These are phyloP conservation scores for Epicauta chinensis DNA, from an alignment of 1,140 invertebrate genomes.

Conservation along the genomic window DNA sequence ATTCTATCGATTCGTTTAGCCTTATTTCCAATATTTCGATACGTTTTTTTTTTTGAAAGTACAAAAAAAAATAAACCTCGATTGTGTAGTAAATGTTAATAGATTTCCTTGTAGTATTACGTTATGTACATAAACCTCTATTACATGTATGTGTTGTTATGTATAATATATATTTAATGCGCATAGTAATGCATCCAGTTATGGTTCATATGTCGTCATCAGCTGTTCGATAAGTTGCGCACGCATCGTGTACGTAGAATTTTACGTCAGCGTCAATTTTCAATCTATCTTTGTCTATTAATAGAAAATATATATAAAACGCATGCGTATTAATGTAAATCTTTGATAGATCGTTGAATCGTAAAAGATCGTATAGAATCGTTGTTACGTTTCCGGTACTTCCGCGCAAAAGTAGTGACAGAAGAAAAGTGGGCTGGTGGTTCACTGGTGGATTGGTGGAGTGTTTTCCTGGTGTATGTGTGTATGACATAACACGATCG, in stretches of 20 bases:
- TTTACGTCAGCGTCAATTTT: constrained; percentile 13
- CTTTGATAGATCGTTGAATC: constrained; percentile 9
- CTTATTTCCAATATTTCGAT: too few relatives aligned
- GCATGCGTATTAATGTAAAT: constrained; percentile 9
- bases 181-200: constrained; percentile 11
- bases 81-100: too few relatives aligned
- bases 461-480: constrained; percentile 33
- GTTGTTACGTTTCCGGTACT: constrained; percentile 2
- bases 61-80: too few relatives aligned
- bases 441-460: constrained; percentile 26
- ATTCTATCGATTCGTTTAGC: too few relatives aligned
- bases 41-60: too few relatives aligned
- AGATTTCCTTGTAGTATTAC: too few relatives aligned
- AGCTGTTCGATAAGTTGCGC: constrained; percentile 35
- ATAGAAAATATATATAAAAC: not conserved
- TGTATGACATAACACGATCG: constrained; percentile 34
- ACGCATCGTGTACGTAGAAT: constrained; percentile 12
- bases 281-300: not conserved
- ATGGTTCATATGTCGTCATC: constrained; percentile 31
- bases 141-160: too few relatives aligned
- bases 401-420: constrained; percentile 31
- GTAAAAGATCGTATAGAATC: constrained; percentile 1
- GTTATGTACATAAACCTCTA: too few relatives aligned
- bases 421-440: constrained; percentile 34
- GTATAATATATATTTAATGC: too few relatives aligned